phyloP scores from a whole-genome alignment of 2,888 invertebrate genomes.

The Eurytoma californica region DNA sequence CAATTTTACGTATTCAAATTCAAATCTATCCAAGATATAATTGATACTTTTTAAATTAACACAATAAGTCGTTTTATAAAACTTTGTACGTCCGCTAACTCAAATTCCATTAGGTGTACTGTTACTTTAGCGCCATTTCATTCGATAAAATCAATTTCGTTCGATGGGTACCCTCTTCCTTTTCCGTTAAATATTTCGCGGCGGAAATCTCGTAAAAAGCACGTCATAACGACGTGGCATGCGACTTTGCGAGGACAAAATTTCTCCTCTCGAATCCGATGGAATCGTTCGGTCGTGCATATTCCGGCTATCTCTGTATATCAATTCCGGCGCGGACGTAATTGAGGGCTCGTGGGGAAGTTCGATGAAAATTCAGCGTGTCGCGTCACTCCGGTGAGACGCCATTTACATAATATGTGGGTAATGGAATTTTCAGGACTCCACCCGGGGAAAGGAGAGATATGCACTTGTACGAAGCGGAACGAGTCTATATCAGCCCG shows the following conservation, averaged over 20 bases:
- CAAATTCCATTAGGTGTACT: too few species aligned
- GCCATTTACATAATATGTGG: constrained; percentile 45
- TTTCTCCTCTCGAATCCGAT: constrained; percentile 21
- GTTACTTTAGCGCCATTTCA: too few species aligned
- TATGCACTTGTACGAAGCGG: neutral
- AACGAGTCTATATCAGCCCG: neutral
- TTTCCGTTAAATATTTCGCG: neutral
- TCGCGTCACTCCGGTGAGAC: neutral
- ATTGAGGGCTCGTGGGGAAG: constrained; percentile 19
- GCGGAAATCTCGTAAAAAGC: constrained; percentile 17
- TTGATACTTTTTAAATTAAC: too few species aligned
- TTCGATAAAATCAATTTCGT: too few species aligned
- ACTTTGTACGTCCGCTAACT: too few species aligned
- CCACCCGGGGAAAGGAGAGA: neutral
- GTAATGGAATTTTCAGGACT: constrained; percentile 44
- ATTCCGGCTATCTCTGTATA: constrained; percentile 25
- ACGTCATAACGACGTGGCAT: constrained; percentile 12
- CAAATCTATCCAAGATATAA: too few species aligned
- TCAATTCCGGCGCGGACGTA: constrained; percentile 15
- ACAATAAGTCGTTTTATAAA: too few species aligned
- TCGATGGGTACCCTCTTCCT: too few species aligned
- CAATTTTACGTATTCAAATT: too few species aligned
- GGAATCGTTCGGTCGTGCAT: constrained; percentile 3
- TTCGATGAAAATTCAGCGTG: constrained; percentile 24
- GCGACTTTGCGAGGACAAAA: constrained; percentile 1